phyloP scores from a whole-genome alignment of 2,797 vertebrate genomes.

The Arrhamphus sclerolepis region DNA sequence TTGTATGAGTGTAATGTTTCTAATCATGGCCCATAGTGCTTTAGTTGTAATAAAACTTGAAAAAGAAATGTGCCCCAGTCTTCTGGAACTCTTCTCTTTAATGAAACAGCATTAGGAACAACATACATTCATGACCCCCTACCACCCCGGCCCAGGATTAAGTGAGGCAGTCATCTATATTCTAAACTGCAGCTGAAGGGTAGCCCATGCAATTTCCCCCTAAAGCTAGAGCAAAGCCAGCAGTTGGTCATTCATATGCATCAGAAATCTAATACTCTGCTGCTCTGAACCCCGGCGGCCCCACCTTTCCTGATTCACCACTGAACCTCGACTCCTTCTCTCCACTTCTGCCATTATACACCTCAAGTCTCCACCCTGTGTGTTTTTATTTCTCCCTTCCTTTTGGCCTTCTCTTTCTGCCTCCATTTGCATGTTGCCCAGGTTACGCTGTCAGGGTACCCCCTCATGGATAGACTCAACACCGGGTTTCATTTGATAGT shows the following conservation, averaged over 20 bases:
- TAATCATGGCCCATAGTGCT: constrained; percentile 3
- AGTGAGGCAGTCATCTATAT: constrained; percentile 71
- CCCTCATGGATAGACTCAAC: constrained; percentile 71
- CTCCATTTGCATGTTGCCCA: constrained; percentile 79
- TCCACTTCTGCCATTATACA: constrained; percentile 74
- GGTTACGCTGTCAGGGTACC: constrained; percentile 78
- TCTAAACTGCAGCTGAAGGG: constrained; percentile 77
- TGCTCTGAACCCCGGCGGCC: constrained; percentile 67
- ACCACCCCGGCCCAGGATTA: constrained; percentile 65
- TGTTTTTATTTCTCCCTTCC: background rate
- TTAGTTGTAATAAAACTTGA: constrained; percentile 14
- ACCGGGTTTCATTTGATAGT: constrained; percentile 78
- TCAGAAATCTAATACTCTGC: constrained; percentile 84
- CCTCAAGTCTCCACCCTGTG: constrained; percentile 43
- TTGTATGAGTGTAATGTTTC: constrained; percentile 6
- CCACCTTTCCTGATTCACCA: constrained; percentile 74
- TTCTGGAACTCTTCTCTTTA: constrained; percentile 64
- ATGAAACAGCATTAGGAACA: constrained; percentile 52
- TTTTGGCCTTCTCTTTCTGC: constrained; percentile 6
- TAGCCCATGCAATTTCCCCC: constrained; percentile 75
- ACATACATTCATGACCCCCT: constrained; percentile 73
- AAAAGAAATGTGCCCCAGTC: constrained; percentile 19
- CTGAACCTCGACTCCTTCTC: constrained; percentile 72
- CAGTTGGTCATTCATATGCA: constrained; percentile 84
- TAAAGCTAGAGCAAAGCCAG: constrained; percentile 73